A percentile compares a stretch with the other conserved stretches of the same genome.
These are phyloP conservation scores for Gryllus bimaculatus DNA, from an alignment of 1,140 invertebrate species.

Conservation along the genomic window DNA sequence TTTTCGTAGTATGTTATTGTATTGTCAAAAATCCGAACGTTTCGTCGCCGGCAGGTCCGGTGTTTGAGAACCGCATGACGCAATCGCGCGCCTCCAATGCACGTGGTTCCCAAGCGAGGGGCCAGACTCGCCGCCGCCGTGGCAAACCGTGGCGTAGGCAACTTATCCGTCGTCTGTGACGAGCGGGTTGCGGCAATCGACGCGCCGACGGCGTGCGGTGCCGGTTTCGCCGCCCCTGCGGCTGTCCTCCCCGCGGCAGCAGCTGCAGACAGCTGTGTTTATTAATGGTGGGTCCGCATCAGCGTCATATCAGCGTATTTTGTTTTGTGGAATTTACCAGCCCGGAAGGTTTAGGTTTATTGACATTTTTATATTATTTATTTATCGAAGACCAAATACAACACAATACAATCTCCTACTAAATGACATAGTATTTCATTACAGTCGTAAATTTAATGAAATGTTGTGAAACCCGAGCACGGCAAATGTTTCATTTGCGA, in stretches of 20 bases:
- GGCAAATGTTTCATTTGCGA: slow-evolving; percentile 4
- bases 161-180: not conserved
- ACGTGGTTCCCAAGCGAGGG: too few relatives aligned
- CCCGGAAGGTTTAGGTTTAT: slow-evolving; percentile 1
- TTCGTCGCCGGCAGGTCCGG: too few relatives aligned
- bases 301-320: not conserved
- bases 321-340: not conserved
- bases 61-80: too few relatives aligned
- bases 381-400: slow-evolving; percentile 1
- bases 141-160: not conserved
- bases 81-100: too few relatives aligned
- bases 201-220: not conserved
- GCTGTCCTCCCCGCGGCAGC: too few relatives aligned
- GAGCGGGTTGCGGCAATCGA: not conserved
- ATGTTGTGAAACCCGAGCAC: not conserved
- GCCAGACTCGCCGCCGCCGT: not conserved
- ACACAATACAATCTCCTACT: not conserved
- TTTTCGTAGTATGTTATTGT: too few relatives aligned
- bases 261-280: not conserved
- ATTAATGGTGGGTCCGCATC: not conserved
- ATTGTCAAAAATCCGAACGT: too few relatives aligned
- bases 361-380: slow-evolving; percentile 2
- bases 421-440: slow-evolving; percentile 2
- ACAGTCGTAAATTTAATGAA: slow-evolving; percentile 2
- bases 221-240: not conserved